These are phyloP conservation scores for Aleiodes sp. DNA, from an alignment of 1,140 invertebrate genomes.

Conservation along the genomic window DNA sequence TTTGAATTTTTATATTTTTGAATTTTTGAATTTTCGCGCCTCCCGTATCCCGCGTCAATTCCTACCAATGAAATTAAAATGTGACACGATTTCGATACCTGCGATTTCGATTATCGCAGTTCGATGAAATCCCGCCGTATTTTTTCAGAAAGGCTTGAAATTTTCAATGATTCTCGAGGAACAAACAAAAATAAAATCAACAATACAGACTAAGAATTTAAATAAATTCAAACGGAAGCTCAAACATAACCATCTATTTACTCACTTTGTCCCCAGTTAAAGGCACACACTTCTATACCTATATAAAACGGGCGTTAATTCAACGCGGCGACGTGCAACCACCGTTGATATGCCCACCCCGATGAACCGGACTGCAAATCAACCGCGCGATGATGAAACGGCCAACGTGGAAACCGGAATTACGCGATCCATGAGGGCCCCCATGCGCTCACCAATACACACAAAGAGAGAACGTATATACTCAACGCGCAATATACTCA, in stretches of 20 bases:
- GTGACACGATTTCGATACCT: no score
- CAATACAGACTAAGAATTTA: not conserved
- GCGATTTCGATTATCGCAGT: no score
- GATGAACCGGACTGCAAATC: conserved; percentile 41
- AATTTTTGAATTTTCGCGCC: no score
- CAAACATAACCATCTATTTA: conserved; percentile 5
- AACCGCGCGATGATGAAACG: conserved; percentile 37
- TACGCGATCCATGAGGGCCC: conserved; percentile 32
- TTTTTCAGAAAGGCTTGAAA: no score
- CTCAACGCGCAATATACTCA: not conserved
- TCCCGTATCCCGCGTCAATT: no score
- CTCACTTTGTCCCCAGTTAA: not conserved
- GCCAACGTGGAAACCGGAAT: conserved; percentile 38
- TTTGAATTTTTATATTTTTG: no score
- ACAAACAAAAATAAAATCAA: no score
- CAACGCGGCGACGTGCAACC: conserved; percentile 36
- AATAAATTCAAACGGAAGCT: conserved; percentile 13
- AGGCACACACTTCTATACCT: not conserved
- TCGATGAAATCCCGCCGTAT: no score
- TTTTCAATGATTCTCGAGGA: no score
- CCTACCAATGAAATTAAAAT: no score
- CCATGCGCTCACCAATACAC: not conserved
- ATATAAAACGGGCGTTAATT: conserved; percentile 38
- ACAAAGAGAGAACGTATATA: not conserved
- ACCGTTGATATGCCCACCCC: conserved; percentile 40